phyloP scores from a whole-genome alignment of 2,888 invertebrate species.

The Eubasilissa splendida region DNA sequence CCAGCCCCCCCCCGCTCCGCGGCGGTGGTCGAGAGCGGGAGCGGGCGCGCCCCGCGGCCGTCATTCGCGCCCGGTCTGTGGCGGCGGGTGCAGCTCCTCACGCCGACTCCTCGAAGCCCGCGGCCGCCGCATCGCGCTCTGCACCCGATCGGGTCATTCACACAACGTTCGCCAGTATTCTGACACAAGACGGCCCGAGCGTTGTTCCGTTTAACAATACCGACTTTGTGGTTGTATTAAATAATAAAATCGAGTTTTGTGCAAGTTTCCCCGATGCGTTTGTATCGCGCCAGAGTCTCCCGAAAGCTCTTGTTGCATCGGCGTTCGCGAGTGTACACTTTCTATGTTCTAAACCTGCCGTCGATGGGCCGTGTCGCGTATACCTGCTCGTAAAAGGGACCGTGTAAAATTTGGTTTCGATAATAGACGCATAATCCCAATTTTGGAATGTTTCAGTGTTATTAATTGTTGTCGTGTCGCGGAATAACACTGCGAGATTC shows the following conservation, averaged over 20 bases:
- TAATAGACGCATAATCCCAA: slow-evolving; percentile 59
- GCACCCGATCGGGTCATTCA: slow-evolving; percentile 1
- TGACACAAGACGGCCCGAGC: background rate
- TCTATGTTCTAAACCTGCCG: slow-evolving; percentile 66
- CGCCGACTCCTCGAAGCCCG: background rate
- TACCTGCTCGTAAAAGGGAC: slow-evolving; percentile 65
- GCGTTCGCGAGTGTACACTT: slow-evolving; percentile 61
- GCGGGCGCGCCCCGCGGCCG: slow-evolving; percentile 32
- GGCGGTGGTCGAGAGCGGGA: slow-evolving; percentile 39
- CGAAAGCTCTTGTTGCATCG: slow-evolving; percentile 19
- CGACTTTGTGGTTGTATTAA: background rate
- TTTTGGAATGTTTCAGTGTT: background rate
- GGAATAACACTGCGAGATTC: background rate
- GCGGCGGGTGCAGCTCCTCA: slow-evolving; percentile 3
- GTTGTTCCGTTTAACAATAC: background rate
- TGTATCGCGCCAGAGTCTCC: background rate
- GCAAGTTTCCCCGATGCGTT: background rate
- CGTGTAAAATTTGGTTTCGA: slow-evolving; percentile 60
- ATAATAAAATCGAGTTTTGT: slow-evolving; percentile 5
- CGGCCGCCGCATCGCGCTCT: background rate
- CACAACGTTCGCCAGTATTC: background rate
- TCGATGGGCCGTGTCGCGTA: slow-evolving; percentile 63
- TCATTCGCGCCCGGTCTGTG: slow-evolving; percentile 48
- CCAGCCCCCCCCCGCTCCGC: background rate
- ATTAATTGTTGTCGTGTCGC: background rate